Percentiles rank a stretch among this genome's conserved stretches.
phyloP scores from a whole-genome alignment of 2,113 vertebrate genomes.

The Girardinichthys multiradiatus region DNA sequence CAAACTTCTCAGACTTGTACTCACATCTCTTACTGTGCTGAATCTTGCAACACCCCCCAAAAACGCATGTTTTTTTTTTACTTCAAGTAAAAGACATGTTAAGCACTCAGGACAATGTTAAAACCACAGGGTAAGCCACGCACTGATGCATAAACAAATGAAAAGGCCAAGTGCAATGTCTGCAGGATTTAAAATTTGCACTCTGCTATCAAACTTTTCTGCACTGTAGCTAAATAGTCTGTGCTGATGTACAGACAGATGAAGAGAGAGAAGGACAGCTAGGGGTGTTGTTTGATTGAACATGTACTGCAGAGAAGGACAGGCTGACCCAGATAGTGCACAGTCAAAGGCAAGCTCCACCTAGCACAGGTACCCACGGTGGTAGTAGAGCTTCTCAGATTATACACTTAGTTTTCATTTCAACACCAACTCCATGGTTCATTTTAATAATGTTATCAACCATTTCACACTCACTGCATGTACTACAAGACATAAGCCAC shows the following conservation, averaged over 20 bases:
- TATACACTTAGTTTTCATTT: no score
- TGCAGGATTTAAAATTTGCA: background rate
- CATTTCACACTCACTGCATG: constrained; percentile 6
- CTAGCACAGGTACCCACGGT: constrained; percentile 27
- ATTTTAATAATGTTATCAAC: background rate
- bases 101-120: background rate
- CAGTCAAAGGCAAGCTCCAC: constrained; percentile 13
- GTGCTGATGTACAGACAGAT: background rate
- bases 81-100: background rate
- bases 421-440: background rate
- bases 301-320: background rate
- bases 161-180: background rate
- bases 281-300: background rate
- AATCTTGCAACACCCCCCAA: background rate
- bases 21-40: background rate
- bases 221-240: background rate
- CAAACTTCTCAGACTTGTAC: background rate
- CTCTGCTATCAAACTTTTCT: background rate
- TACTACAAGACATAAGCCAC: constrained; percentile 14
- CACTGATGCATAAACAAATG: constrained; percentile 9
- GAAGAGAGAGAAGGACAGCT: background rate
- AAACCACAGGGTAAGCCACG: background rate
- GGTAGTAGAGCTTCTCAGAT: constrained; percentile 6
- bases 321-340: constrained; percentile 5
- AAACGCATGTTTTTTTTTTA: background rate